Evolutionary conservation across 2,113 vertebrate genomes (phyloP), one percentile per base, ranked within the genome.

Genomic region (Cyphomyrus plagiostoma): DNA sequence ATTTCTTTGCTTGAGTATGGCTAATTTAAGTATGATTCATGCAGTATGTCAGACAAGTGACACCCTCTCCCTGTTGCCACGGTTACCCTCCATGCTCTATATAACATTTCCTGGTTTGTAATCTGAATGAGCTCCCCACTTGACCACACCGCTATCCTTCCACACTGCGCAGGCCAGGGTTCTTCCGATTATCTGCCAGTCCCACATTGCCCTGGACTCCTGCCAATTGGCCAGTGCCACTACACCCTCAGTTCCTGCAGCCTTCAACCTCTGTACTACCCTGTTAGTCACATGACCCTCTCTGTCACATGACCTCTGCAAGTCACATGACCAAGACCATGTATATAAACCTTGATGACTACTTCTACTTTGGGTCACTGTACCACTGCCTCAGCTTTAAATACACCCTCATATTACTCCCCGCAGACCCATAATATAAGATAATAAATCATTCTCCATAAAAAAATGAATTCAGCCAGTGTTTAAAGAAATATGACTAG

Each of bases 1-100:
- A 92, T 92, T 92, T 94, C 94, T 90, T 92, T 93, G 92, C 94
- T 92, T 94, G 94, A 94, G 94, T 94, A 95, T 93, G 94, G 95
- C 93, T 95, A 95, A 95, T 95, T 94, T 95, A 94, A 92, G 92
- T 66, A 89, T 92, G 94, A 94, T 93, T 95, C 93, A 82, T 89
- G 91, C 91, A 90, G 90, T 92, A 92, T 94, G 93, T 94, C 94
- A 94, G 93, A 94, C 93, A 93, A 91, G 66, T 83, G 88, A 30
- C 58, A 66, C 46, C 70, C 48, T 9, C 70, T 19, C 48, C 70
- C 26, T 19, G 4, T 30, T 17, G 50, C 86, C 84, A 48, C 84
- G 19, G 46, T 91, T 92, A 70, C 91, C 90, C 91, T 90, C 84
- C 85, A 58, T 83, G 62, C 88, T 66, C 53, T 39, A 26, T 46